Percentiles rank a stretch among this genome's conserved stretches.
These are phyloP conservation scores for Muscina levida DNA, from an alignment of 2,888 invertebrate genomes.

Conservation along the genomic window DNA sequence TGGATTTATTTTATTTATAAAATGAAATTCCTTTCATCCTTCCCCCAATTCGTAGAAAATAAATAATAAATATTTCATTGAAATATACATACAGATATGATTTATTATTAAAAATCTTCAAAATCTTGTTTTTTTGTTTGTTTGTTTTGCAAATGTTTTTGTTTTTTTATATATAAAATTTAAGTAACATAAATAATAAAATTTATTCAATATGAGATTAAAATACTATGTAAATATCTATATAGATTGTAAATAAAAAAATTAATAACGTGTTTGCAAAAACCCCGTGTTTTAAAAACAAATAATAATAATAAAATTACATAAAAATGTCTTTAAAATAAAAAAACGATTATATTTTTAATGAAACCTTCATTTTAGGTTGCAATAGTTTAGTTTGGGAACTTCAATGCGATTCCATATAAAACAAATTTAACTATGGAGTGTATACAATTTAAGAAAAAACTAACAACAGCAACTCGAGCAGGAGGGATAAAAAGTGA, in stretches of 20 bases:
- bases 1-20: background rate
- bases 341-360: conserved; percentile 17
- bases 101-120: conserved; percentile 58
- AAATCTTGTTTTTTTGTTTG: conserved; percentile 36
- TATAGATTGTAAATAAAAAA: conserved; percentile 37
- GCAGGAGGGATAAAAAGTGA: too few relatives aligned
- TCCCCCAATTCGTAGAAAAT: background rate
- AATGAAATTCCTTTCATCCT: background rate
- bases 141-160: background rate
- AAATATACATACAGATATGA: conserved; percentile 62
- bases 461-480: too few relatives aligned
- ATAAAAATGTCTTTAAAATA: too few relatives aligned
- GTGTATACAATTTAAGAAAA: background rate
- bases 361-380: conserved; percentile 29
- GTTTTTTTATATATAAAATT: conserved; percentile 44
- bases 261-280: conserved; percentile 52
- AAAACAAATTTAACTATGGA: conserved; percentile 35
- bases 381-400: background rate
- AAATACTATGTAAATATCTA: background rate
- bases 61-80: background rate
- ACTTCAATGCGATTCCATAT: background rate
- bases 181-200: conserved; percentile 48
- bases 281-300: conserved; percentile 38
- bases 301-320: conserved; percentile 6
- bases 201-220: conserved; percentile 34